phyloP scores from a whole-genome alignment of 2,797 vertebrate species.

The Microcaecilia unicolor region DNA sequence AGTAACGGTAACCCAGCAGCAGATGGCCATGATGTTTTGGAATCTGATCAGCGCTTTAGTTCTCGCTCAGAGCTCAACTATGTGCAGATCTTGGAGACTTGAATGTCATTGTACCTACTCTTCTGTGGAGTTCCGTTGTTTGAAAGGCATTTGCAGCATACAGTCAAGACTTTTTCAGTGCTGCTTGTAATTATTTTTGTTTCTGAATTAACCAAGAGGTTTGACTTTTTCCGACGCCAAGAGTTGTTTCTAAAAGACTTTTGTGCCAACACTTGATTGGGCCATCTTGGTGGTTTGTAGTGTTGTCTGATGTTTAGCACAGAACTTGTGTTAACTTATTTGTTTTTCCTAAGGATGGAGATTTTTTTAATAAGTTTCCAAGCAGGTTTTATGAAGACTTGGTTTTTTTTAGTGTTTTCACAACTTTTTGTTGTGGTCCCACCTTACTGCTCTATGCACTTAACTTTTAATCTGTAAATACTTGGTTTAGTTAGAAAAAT shows the following conservation, averaged over 20 bases:
- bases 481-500: no score
- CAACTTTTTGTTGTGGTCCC: neutral
- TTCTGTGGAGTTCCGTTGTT: conserved; percentile 4
- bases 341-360: neutral
- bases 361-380: neutral
- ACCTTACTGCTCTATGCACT: neutral
- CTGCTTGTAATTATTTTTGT: neutral
- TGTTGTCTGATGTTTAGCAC: no score
- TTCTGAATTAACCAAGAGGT: neutral
- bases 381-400: neutral
- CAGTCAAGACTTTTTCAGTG: neutral
- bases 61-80: neutral
- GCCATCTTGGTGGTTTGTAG: no score
- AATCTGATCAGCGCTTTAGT: neutral
- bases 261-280: conserved; percentile 1
- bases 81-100: neutral
- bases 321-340: neutral
- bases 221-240: no score
- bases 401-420: neutral
- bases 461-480: no score
- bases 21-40: neutral
- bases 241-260: neutral
- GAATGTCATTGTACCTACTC: neutral
- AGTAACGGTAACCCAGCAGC: neutral
- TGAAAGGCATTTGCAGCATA: neutral